Conservation (phyloP, 1,140 invertebrate genomes). For the Zaprionus kolodkinae region DNA sequence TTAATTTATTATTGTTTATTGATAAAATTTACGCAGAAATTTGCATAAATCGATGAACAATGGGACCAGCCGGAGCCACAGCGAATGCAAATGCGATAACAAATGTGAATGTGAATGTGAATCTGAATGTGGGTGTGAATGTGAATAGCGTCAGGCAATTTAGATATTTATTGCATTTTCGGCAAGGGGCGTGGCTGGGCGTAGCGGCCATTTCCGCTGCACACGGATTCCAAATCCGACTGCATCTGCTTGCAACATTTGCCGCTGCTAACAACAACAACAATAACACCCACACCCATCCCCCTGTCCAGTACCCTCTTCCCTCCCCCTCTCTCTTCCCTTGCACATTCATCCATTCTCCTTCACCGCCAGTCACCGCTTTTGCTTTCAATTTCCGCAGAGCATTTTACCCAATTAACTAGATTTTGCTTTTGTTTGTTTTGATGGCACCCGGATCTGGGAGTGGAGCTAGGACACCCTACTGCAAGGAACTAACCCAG, state of each 20-base stretch:
- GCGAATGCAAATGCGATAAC: conserved; percentile 8
- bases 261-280: too few relatives aligned
- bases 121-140: conserved; percentile 7
- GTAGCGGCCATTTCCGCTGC: conserved; percentile 31
- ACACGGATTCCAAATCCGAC: conserved; percentile 20
- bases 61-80: conserved; percentile 34
- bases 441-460: conserved; percentile 36
- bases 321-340: neutral
- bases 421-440: conserved; percentile 71
- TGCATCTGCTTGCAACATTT: conserved; percentile 43
- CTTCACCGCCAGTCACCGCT: conserved; percentile 26
- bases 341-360: neutral
- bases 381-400: conserved; percentile 77
- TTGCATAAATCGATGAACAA: conserved; percentile 83
- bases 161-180: conserved; percentile 77
- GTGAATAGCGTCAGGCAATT: conserved; percentile 41
- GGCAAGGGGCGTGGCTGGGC: conserved; percentile 20
- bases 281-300: too few relatives aligned
- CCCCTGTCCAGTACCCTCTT: conserved; percentile 3
- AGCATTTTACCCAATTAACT: conserved; percentile 80
- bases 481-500: neutral
- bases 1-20: conserved; percentile 83
- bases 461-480: neutral
- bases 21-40: conserved; percentile 70
- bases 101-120: neutral